Base-by-base conservation (phyloP, 2,113 vertebrate species). In the Calonectris borealis region DNA sequence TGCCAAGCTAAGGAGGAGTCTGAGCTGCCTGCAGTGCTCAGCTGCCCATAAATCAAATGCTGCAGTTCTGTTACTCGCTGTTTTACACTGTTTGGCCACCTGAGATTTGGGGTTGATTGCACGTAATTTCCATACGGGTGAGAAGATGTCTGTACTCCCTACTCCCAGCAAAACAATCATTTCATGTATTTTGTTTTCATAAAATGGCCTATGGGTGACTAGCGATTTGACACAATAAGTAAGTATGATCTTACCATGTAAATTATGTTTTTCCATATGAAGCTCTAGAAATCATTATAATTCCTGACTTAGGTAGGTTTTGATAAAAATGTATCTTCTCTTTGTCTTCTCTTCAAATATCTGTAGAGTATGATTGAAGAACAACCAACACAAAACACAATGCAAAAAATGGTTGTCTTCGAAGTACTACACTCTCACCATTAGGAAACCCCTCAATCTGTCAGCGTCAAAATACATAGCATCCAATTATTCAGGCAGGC, bases 41-140 rank as follows among this genome's bases (percentile, higher is more conserved):
- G 96, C 88, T 81, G 82, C 72, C 36, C 60, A 60, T 96, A 90
- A 96, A 92, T 86, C 83, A 93, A 90, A 93, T 7, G 10, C 48
- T 70, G 70, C 49, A 69, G 54, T 29, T 79, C 80, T 51, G 44
- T 55, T 90, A 61, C 86, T 93, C 0, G 5, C 60, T 57, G 27
- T 82, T 94, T 78, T 62, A 91, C 24, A 62, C 64, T 52, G 57
- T 60, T 90, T 29, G 70, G 61, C 65, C 36, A 58, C 61, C 44
- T 83, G 80, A 94, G 77, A 86, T 84, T 93, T 68, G 40, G 29
- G 44, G 31, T 44, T 69, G 48, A 86, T 64, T 69, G 31, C 65
- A 79, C 1, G 2, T 26, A 61, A 68, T 38, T 94, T 86, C 77
- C 88, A 70, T 68, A 75, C 16, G 65, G 81, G 52, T 81, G 72